These are phyloP conservation scores for Ophraella communa DNA, from an alignment of 2,888 invertebrate species.

Conservation along the genomic window DNA sequence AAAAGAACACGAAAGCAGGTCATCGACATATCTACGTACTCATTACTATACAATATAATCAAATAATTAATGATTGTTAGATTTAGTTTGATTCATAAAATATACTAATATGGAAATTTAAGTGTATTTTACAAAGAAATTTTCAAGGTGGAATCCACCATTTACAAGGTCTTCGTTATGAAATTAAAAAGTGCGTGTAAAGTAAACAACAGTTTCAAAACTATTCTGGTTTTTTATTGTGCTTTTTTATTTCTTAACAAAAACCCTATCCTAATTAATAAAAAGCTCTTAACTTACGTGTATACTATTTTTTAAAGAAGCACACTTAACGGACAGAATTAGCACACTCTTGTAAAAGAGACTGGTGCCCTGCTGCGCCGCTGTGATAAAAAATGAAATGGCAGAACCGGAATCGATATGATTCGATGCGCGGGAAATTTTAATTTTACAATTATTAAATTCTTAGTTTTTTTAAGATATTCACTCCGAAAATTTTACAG, in stretches of 20 bases:
- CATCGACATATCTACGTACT: conserved; percentile 42
- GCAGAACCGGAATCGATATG: conserved; percentile 54
- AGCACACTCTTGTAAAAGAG: conserved; percentile 49
- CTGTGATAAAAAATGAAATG: conserved; percentile 42
- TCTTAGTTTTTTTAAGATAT: conserved; percentile 15
- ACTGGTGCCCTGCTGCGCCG: conserved; percentile 45
- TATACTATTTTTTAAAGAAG: conserved; percentile 60
- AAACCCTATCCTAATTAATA: neutral
- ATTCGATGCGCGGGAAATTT: conserved; percentile 50
- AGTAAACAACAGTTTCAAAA: conserved; percentile 30
- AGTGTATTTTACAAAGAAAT: conserved; percentile 13
- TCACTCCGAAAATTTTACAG: conserved; percentile 43
- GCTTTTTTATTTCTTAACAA: neutral
- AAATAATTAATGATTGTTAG: neutral
- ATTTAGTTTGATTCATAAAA: conserved; percentile 1
- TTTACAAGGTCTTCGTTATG: conserved; percentile 32
- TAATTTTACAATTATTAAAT: conserved; percentile 36
- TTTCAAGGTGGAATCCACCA: conserved; percentile 44
- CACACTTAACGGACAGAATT: conserved; percentile 57
- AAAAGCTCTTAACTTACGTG: conserved; percentile 54
- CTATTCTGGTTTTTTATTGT: neutral
- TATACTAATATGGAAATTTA: neutral
- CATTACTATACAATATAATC: neutral
- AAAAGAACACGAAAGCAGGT: conserved; percentile 45
- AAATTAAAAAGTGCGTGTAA: conserved; percentile 29